A percentile compares a stretch with the other conserved stretches of the same genome.
Conservation (phyloP, 1,140 invertebrate species). For the Drosophila sulfurigaster region DNA sequence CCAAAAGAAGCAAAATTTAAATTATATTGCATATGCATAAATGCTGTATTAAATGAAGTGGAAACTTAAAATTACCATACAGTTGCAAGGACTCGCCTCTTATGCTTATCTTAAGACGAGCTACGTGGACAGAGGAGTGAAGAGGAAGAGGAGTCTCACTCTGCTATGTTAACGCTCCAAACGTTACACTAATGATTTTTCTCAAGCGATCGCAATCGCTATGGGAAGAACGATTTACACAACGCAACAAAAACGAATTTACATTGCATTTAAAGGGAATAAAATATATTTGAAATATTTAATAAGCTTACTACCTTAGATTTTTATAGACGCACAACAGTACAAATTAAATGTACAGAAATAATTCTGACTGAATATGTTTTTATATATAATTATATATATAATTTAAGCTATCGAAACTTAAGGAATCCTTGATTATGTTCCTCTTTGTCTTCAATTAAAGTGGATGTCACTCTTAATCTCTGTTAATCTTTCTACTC, state of each 20-base stretch:
- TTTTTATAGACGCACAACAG: too few relatives aligned
- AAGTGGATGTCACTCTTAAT: neutral
- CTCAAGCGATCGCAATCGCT: slow-evolving; percentile 24
- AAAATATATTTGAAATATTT: too few relatives aligned
- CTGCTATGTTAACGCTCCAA: slow-evolving; percentile 45
- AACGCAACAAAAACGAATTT: neutral
- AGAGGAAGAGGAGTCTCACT: neutral
- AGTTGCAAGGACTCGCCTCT: slow-evolving; percentile 17
- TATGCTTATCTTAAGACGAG: neutral
- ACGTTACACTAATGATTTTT: slow-evolving; percentile 42
- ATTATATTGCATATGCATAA: slow-evolving; percentile 15
- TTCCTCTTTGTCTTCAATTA: too few relatives aligned
- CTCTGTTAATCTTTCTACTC: neutral
- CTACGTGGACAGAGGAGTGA: neutral
- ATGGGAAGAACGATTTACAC: slow-evolving; percentile 22
- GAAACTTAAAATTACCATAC: slow-evolving; percentile 52
- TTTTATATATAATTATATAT: too few relatives aligned
- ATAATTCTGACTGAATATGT: too few relatives aligned
- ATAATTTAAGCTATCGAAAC: too few relatives aligned
- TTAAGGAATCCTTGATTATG: too few relatives aligned
- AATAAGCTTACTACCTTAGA: too few relatives aligned
- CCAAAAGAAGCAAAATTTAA: slow-evolving; percentile 5
- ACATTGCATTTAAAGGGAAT: too few relatives aligned
- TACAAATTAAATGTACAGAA: too few relatives aligned
- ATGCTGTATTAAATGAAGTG: slow-evolving; percentile 51